A percentile compares a stretch with the other conserved stretches of the same genome.
Evolutionary conservation across 1,140 invertebrate species (phyloP).

Genomic region (Cotesia glomerata): DNA sequence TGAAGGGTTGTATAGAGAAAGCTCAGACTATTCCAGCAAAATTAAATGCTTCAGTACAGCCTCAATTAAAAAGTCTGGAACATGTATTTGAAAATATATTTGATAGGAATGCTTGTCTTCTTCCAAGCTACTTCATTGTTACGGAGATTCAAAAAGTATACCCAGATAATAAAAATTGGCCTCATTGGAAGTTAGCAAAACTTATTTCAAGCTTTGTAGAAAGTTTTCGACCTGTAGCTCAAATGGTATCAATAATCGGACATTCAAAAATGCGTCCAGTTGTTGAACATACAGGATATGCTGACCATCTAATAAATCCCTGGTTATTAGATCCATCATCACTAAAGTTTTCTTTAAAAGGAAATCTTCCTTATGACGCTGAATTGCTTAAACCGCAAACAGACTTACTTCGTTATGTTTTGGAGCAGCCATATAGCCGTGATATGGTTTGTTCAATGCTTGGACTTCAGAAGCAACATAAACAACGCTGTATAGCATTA

Average conservation of each 20-base stretch:
- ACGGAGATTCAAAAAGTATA: conserved; percentile 92
- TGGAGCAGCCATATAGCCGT: conserved; percentile 93
- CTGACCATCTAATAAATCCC: conserved; percentile 85
- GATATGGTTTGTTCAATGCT: conserved; percentile 97
- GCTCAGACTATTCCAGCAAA: conserved; percentile 77
- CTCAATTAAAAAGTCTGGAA: conserved; percentile 80
- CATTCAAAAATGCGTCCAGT: conserved; percentile 90
- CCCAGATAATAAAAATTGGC: conserved; percentile 80
- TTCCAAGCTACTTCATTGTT: conserved; percentile 93
- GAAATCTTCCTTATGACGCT: conserved; percentile 89
- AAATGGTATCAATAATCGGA: conserved; percentile 94
- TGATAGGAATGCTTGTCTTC: conserved; percentile 87
- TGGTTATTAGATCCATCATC: conserved; percentile 90
- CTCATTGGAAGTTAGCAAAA: conserved; percentile 90
- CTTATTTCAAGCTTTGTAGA: conserved; percentile 89
- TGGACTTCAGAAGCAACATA: conserved; percentile 90
- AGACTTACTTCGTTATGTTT: conserved; percentile 83
- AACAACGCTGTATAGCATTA: conserved; percentile 85
- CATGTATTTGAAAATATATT: conserved; percentile 88
- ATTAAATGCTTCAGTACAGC: conserved; percentile 78
- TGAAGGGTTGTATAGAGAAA: conserved; percentile 91
- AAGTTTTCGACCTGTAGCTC: conserved; percentile 88
- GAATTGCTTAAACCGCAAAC: conserved; percentile 91
- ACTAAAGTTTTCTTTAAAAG: conserved; percentile 88
- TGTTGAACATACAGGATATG: conserved; percentile 90